Evolutionary conservation across 2,888 invertebrate species (phyloP), one percentile per base, ranked within the genome.

Genomic region (Xestoiulus laeticollis): DNA sequence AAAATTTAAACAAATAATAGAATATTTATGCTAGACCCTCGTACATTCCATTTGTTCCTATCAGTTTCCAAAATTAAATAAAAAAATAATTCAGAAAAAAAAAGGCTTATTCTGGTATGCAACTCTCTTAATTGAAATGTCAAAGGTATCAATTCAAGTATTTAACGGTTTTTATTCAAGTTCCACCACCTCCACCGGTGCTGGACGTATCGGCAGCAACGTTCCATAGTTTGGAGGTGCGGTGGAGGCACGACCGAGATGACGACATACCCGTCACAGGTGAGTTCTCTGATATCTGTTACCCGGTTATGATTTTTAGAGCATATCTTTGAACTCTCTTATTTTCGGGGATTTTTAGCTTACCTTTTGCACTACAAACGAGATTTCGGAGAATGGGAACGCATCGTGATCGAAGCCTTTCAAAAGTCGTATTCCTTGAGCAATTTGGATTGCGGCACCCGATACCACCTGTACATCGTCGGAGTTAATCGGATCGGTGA

Each of bases 321-420:
- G 53, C 4, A 22, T 68, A n/a, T n/a, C n/a, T 68, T 68, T 68
- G 8, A n/a, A 22, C 6, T 48, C 2, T 32, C 4, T 32, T 22
- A 2, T 5, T 0, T 3, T 32, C 30, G 68, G 59, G 32, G 3
- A 12, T 3, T 82, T 87, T 43, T 26, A 87, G 89, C 87, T 30
- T 88, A 88, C 93, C 96, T 96, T 44, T 94, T 98, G 89, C 96
- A 96, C 91, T 97, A 96, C 93, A 98, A 98, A 91, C 97, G 97
- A 88, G 98, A 98, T 92, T 98, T 97, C 91, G 97, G 97, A 26
- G 97, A 97, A 91, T 98, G 97, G 97, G 96, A 96, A 93, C 93
- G 93, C 53, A 92, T 94, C 5, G 94, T 94, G 87, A 92, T 96
- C 82, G 94, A 95, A 44, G 94, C 95, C 0, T 95, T 95, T 90